A percentile compares a stretch with the other conserved stretches of the same genome.
These are phyloP conservation scores for Phoeniculus purpureus DNA, from an alignment of 2,797 vertebrate genomes.

Conservation along the genomic window DNA sequence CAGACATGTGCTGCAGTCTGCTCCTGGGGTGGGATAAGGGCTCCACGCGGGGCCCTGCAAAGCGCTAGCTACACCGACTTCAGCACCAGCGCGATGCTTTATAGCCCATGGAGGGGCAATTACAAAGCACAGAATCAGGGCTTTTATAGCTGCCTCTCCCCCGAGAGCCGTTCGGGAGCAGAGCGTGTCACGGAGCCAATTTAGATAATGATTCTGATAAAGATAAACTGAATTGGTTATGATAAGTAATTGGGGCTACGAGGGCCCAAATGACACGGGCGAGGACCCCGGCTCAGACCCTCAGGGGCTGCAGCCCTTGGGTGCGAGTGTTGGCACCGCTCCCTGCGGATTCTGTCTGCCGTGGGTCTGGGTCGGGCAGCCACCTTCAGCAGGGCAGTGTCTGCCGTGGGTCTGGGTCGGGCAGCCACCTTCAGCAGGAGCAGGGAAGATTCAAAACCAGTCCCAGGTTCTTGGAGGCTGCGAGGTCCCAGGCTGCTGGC, in stretches of 20 bases:
- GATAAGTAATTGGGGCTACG: conserved; percentile 95
- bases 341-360: accelerated
- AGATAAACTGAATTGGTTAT: conserved; percentile 97
- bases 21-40: conserved; percentile 62
- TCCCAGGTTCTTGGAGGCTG: accelerated
- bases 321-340: accelerated
- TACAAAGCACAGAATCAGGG: conserved; percentile 89
- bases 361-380: too few species aligned
- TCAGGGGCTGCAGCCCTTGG: background rate
- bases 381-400: too few species aligned
- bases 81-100: conserved; percentile 86
- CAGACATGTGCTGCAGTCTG: conserved; percentile 8
- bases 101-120: conserved; percentile 91
- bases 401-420: background rate
- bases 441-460: accelerated
- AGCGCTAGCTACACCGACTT: conserved; percentile 81
- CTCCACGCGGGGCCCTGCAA: conserved; percentile 55
- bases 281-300: background rate
- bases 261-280: conserved; percentile 76
- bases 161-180: conserved; percentile 91
- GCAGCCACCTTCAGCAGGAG: background rate
- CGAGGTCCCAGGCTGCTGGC: background rate
- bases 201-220: conserved; percentile 98
- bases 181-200: conserved; percentile 96
- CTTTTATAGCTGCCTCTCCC: conserved; percentile 84